Base-by-base conservation (phyloP, 2,113 vertebrate genomes). In the Corydoras maculifer region DNA sequence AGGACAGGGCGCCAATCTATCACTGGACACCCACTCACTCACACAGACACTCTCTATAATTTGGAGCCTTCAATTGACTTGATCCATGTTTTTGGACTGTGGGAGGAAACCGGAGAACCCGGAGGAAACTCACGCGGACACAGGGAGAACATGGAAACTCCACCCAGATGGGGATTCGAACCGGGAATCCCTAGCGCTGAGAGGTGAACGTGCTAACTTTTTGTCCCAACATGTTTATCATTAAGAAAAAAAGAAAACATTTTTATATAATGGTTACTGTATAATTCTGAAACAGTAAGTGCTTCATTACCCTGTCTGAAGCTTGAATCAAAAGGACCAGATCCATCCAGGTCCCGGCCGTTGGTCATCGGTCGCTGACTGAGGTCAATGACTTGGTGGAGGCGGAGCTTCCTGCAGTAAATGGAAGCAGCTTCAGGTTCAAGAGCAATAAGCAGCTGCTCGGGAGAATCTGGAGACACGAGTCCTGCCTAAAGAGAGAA, bases 371-470 rank as follows among this genome's bases (percentile, higher is more conserved):
- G 85, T 49, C 87, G 89, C 80, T 85, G 73, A 83, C 94, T 95
- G 61, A 98, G 91, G 80, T 97, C 94, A 3, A 93, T 86, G 78
- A 98, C 89, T 75, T 98, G 96, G 82, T 97, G 93, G 67, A 96
- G 91, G 13, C 92, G 93, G 54, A 98, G 93, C 71, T 97, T 98
- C 0, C 95, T 84, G 80, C 96, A 97, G 80, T 98, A 98, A 15
- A 98, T 95, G 51, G 96, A 97, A 1, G 96, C 95, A 0, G 96
- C 95, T 80, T 98, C 96, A 0, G 96, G 96, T 78, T 98, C 96
- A 65, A 98, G 88, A 0, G 95, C 96, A 0, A 98, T 98, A 72
- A 98, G 90, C 3, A 98, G 88, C 86, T 94, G 93, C 78, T 97
- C 94, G 0, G 93, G 93, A 61, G 81, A 80, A 65, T 95, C 94